Base-by-base conservation (phyloP, 1,140 invertebrate species). In the Apocrypta bakeri region DNA sequence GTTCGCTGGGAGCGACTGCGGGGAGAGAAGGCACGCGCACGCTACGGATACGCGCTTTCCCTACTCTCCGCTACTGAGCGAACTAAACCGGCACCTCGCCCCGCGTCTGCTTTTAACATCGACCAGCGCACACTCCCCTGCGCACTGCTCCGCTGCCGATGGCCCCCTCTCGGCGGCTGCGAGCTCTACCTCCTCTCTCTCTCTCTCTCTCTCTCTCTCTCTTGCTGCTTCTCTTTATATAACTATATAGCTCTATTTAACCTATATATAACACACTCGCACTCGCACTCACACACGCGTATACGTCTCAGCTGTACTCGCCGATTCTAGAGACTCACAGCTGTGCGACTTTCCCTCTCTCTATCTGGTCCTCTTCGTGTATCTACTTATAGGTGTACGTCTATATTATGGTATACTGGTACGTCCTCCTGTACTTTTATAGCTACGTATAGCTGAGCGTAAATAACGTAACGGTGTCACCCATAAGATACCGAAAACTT, bases 71-170 rank as follows among this genome's bases (percentile, higher is more conserved):
- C n/a, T n/a, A n/a, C n/a, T n/a, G n/a, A n/a, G n/a, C n/a, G 75
- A 31, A 78, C 83, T 87, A 87, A 86, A 29, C 79, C 85, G 40
- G 85, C 80, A 78, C 81, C 82, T 86, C 83, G 84, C 82, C 85
- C 86, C 83, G 86, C 86, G 79, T 69, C 85, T 84, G 84, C 84
- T 87, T 88, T 87, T 88, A 89, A 85, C 88, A 89, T 89, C 88
- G 88, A 88, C 86, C 88, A 84, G 83, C 84, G 40, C 74, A 40
- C 37, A n/a, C 48, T 56, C 48, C 48, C 21, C 17, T 56, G 81
- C 73, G 72, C 74, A 37, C 31, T 14, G 24, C 31, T 56, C 25
- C 25, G 64, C 77, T 75, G 37, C 37, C 61, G 1, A 4, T 1
- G 33, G 29, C 27, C 64, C 68, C 37, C 73, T 14, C 76, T 21